Base-by-base conservation (phyloP, 2,113 vertebrate genomes). In the Sinocyclocheilus anshuiensis region DNA sequence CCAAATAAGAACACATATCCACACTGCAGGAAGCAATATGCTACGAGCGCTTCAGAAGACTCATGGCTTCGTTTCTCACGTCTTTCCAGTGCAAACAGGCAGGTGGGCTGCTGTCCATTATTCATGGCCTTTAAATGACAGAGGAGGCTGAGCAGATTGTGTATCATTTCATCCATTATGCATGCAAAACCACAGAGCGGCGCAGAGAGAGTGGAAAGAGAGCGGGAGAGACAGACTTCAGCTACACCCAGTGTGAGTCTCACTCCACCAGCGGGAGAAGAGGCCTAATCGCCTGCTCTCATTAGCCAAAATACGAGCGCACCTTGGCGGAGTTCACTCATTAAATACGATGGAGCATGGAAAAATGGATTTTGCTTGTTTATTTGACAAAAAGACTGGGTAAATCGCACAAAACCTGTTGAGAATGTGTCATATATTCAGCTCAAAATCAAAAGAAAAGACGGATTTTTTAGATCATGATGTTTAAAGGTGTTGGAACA, bases 41-140 rank as follows among this genome's bases (percentile, higher is more conserved):
- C 42, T 45, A 10, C 6, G 11, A n/a, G 29, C 22, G 5, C 48
- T 13, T 18, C 45, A 2, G 24, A 59, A 74, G 12, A 16, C 11
- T 22, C 67, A 8, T 48, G 29, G 63, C 63, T 50, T 67, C 24
- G 1, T 29, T 72, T 36, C 50, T 74, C 50, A 18, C 22, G 86
- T 87, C 87, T 81, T 91, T 89, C 78, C 92, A 91, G 89, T 89
- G 89, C 89, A 86, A 90, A 86, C 90, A 91, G 90, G 83, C 89
- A 87, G 86, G 75, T 83, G 86, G 80, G 88, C 45, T 84, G 4
- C 2, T 80, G 83, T 95, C 67, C 81, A 95, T 95, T 94, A 95
- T 95, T 95, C 91, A 95, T 95, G 93, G 11, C 81, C 86, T 94
- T 92, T 95, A 94, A 95, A 95, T 94, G 94, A 95, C 94, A 91